A percentile compares a stretch with the other conserved stretches of the same genome.
Evolutionary conservation across 2,797 vertebrate species (phyloP).

Genomic region (Alouatta caraya): DNA sequence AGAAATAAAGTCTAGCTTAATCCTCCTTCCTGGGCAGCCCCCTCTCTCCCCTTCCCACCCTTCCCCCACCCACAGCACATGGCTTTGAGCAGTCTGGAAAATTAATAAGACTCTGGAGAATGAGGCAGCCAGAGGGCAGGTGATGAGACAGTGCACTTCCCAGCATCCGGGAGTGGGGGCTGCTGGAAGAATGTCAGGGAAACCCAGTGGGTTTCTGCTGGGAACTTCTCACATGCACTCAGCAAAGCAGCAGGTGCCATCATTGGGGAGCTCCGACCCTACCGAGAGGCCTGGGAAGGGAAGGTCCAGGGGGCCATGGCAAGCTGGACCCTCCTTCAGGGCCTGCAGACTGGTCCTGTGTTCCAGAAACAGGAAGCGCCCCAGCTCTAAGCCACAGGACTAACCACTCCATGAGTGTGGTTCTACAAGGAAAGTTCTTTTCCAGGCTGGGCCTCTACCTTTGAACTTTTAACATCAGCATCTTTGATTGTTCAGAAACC

Average conservation of each 20-base stretch:
- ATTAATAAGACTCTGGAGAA: conserved; percentile 31
- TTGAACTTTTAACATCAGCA: not conserved
- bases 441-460: not conserved
- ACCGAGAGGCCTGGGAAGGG: not conserved
- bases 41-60: conserved; percentile 48
- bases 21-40: not conserved
- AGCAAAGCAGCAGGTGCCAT: not conserved
- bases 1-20: conserved; percentile 77
- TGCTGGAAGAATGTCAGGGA: conserved; percentile 39
- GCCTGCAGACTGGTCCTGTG: not conserved
- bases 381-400: not conserved
- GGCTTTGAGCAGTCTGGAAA: conserved; percentile 66
- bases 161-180: not conserved
- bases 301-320: not conserved
- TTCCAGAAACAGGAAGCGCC: not conserved
- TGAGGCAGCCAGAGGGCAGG: not conserved
- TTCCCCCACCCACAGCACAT: conserved; percentile 28
- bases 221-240: not conserved
- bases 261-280: conserved; percentile 38
- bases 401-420: not conserved
- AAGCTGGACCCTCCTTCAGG: not conserved
- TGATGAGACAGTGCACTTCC: not conserved
- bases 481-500: not conserved
- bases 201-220: not conserved
- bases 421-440: not conserved